Evolutionary conservation across 2,888 invertebrate genomes (phyloP).

Genomic region (Nesidiocoris tenuis): DNA sequence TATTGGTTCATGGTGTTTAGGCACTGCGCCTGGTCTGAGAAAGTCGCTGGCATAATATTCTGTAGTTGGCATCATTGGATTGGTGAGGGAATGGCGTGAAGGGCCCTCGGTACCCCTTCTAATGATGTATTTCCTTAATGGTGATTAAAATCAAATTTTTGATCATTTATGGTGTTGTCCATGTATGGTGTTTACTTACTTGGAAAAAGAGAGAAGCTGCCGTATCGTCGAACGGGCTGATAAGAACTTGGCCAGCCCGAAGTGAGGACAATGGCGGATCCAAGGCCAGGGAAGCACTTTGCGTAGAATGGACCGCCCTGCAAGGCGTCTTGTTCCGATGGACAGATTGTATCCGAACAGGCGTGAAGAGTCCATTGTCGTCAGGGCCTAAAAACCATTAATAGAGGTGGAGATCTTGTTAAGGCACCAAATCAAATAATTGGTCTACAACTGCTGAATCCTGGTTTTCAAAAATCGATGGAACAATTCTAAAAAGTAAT

Average conservation of each 20-base stretch:
- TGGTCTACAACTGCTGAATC: background rate
- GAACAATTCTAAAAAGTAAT: no score
- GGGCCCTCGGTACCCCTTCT: no score
- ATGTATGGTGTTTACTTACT: no score
- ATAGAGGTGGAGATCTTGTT: background rate
- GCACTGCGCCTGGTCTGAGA: no score
- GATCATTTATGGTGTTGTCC: no score
- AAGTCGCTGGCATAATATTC: no score
- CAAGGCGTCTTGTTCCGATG: constrained; percentile 92
- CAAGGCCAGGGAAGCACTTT: constrained; percentile 81
- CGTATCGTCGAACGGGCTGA: constrained; percentile 59
- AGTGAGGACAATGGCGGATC: constrained; percentile 59
- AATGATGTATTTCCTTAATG: no score
- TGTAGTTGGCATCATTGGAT: no score
- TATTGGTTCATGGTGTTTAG: no score
- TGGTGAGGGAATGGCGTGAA: no score
- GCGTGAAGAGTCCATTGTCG: constrained; percentile 74
- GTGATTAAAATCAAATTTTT: no score
- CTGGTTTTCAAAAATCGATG: no score
- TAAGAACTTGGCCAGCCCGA: constrained; percentile 82
- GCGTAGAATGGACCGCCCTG: constrained; percentile 81
- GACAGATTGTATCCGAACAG: constrained; percentile 77
- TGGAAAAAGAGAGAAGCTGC: constrained; percentile 60
- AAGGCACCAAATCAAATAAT: background rate
- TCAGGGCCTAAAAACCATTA: constrained; percentile 65